Conservation (phyloP, 2,888 invertebrate species). For the Plebejus argus region DNA sequence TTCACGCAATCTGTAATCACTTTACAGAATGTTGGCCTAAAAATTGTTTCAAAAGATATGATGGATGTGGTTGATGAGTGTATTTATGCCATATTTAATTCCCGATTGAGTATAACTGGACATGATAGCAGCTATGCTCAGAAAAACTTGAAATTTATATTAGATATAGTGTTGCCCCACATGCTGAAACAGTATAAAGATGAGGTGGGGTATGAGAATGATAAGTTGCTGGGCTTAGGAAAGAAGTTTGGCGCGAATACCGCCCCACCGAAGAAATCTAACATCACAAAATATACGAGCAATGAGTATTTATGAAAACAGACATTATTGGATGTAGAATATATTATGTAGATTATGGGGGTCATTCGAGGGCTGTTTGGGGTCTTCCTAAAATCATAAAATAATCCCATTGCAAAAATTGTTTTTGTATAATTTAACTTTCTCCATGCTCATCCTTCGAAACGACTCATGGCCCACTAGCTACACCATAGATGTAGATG, state of each 20-base stretch:
- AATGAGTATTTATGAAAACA: conserved; percentile 83
- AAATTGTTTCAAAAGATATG: conserved; percentile 87
- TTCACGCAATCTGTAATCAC: conserved; percentile 89
- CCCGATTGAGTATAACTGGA: conserved; percentile 83
- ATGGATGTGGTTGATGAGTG: conserved; percentile 87
- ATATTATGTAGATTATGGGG: conserved; percentile 50
- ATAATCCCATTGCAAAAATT: not conserved
- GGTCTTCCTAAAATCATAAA: not conserved
- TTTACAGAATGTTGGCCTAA: conserved; percentile 88
- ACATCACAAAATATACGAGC: conserved; percentile 85
- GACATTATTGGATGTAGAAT: conserved; percentile 54
- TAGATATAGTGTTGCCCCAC: conserved; percentile 83
- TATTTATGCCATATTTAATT: conserved; percentile 86
- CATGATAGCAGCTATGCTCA: conserved; percentile 72
- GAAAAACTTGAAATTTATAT: conserved; percentile 86
- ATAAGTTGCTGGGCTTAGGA: conserved; percentile 72
- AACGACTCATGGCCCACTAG: not conserved
- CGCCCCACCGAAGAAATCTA: conserved; percentile 80
- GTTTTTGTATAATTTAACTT: not conserved
- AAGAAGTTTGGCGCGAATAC: conserved; percentile 79
- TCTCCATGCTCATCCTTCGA: not conserved
- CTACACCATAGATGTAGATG: conserved; percentile 13
- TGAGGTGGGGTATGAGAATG: conserved; percentile 81
- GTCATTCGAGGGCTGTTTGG: not conserved
- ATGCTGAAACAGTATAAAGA: conserved; percentile 83